Evolutionary conservation across 2,888 invertebrate species (phyloP).

Genomic region (Agriopis marginaria): DNA sequence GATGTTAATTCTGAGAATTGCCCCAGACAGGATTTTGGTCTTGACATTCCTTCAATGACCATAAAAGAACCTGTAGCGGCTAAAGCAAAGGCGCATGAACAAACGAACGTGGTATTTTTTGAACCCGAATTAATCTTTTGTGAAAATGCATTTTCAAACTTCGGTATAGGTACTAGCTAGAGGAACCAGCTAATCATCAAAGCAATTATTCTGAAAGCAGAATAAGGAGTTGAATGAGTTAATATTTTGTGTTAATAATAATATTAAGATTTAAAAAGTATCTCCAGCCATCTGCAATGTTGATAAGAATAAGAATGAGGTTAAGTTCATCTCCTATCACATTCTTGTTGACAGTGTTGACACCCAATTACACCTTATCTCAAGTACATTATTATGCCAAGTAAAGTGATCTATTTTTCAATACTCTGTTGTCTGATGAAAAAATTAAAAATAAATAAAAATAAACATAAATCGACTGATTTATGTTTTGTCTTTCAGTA

Average conservation of each 20-base stretch:
- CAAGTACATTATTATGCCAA: slow-evolving; percentile 1
- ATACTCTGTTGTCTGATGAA: not conserved
- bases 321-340: slow-evolving; percentile 53
- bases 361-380: slow-evolving; percentile 42
- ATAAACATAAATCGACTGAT: too few relatives aligned
- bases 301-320: slow-evolving; percentile 54
- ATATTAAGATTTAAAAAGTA: not conserved
- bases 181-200: not conserved
- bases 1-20: slow-evolving; percentile 57
- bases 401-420: not conserved
- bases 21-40: slow-evolving; percentile 60
- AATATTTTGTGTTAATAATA: slow-evolving; percentile 1
- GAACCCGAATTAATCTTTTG: slow-evolving; percentile 32
- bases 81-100: slow-evolving; percentile 45
- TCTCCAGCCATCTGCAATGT: slow-evolving; percentile 41
- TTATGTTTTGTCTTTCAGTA: too few relatives aligned
- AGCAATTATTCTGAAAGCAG: not conserved
- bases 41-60: slow-evolving; percentile 56
- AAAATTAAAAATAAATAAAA: not conserved
- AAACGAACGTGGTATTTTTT: slow-evolving; percentile 37
- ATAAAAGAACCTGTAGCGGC: slow-evolving; percentile 52
- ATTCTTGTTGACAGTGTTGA: slow-evolving; percentile 45
- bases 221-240: too few relatives aligned
- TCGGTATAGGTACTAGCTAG: not conserved
- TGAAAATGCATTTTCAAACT: not conserved